These are phyloP conservation scores for Bilobella aurantiaca DNA, from an alignment of 1,140 invertebrate species.

Conservation along the genomic window DNA sequence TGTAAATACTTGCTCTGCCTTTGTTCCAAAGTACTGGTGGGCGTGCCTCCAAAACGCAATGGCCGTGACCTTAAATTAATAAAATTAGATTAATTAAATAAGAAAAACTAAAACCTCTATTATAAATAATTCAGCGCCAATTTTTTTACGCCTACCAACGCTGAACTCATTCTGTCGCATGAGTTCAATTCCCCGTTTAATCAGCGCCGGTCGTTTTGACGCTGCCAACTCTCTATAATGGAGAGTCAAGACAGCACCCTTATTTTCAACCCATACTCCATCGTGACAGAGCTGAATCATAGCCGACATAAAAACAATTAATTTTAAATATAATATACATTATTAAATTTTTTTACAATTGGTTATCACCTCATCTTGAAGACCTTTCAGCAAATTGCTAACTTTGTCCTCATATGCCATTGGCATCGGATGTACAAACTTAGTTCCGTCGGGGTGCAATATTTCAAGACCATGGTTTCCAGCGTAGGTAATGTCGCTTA, in stretches of 20 bases:
- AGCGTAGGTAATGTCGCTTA: conserved; percentile 79
- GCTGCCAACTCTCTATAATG: conserved; percentile 73
- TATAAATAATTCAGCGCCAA: too few species aligned
- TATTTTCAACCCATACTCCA: conserved; percentile 86
- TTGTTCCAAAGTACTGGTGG: conserved; percentile 86
- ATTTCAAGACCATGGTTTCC: conserved; percentile 84
- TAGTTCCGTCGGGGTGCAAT: conserved; percentile 75
- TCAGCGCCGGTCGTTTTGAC: conserved; percentile 48
- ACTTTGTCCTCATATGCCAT: conserved; percentile 72
- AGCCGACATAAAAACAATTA: too few species aligned
- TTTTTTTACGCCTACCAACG: conserved; percentile 43
- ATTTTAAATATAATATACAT: background rate
- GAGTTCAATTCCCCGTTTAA: conserved; percentile 48
- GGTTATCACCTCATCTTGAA: conserved; percentile 62
- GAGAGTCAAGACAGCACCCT: conserved; percentile 74
- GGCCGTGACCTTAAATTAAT: conserved; percentile 45
- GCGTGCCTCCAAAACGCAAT: conserved; percentile 74
- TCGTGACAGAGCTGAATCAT: conserved; percentile 59
- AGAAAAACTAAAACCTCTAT: too few species aligned
- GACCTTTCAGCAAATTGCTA: conserved; percentile 58
- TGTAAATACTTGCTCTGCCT: conserved; percentile 75
- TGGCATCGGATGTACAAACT: conserved; percentile 82
- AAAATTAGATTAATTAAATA: background rate
- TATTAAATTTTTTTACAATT: background rate
- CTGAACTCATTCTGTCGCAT: conserved; percentile 64